Conservation (phyloP, 2,888 invertebrate species). For the Amblyjoppa proteus region DNA sequence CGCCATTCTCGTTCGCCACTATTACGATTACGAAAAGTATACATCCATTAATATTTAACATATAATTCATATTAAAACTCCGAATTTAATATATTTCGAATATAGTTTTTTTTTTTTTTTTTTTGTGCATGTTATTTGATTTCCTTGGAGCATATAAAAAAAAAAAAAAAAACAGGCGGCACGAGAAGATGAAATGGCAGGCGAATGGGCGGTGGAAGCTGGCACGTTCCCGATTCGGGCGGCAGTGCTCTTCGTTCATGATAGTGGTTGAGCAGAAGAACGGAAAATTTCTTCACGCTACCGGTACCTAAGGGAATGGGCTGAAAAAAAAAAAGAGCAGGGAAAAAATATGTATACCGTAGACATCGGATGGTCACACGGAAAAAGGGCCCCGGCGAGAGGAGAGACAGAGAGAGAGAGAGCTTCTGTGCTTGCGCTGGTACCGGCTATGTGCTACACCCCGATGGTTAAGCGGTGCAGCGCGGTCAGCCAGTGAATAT, state of each 20-base stretch:
- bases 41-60: too few relatives aligned
- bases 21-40: too few relatives aligned
- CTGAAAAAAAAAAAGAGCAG: slow-evolving; percentile 48
- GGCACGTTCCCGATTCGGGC: slow-evolving; percentile 53
- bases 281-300: slow-evolving; percentile 55
- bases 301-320: slow-evolving; percentile 37
- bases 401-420: too few relatives aligned
- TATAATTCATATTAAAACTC: too few relatives aligned
- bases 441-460: slow-evolving; percentile 62
- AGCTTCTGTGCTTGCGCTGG: slow-evolving; percentile 24
- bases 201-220: neutral
- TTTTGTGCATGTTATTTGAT: too few relatives aligned
- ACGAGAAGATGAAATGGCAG: neutral
- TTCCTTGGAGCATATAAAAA: too few relatives aligned
- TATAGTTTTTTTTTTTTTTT: too few relatives aligned
- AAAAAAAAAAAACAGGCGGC: too few relatives aligned
- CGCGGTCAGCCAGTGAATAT: slow-evolving; percentile 75
- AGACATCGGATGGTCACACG: slow-evolving; percentile 21
- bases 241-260: slow-evolving; percentile 32
- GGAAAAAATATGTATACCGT: slow-evolving; percentile 32
- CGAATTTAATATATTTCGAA: too few relatives aligned
- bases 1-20: too few relatives aligned
- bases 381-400: slow-evolving; percentile 42
- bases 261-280: slow-evolving; percentile 30
- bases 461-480: slow-evolving; percentile 75